Percentiles rank a stretch among this genome's conserved stretches.
These are phyloP conservation scores for Pantherophis guttatus DNA, from an alignment of 2,113 vertebrate species.

Conservation along the genomic window DNA sequence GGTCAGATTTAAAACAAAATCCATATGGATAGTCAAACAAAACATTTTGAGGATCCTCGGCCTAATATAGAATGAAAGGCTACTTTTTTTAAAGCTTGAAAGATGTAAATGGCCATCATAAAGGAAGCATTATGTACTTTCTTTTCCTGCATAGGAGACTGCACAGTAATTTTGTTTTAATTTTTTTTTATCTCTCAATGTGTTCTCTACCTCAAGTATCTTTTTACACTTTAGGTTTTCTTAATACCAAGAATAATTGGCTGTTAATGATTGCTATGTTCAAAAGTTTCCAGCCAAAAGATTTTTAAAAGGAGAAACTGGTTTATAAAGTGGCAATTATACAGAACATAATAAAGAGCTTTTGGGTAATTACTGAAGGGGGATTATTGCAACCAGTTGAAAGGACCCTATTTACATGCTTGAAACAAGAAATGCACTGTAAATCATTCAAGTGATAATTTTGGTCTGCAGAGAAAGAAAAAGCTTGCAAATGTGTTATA, in stretches of 20 bases:
- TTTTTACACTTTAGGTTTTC: background rate
- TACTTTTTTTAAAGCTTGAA: background rate
- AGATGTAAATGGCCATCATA: background rate
- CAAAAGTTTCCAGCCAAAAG: background rate
- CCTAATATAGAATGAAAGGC: background rate
- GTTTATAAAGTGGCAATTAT: constrained; percentile 13
- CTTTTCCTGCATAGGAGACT: background rate
- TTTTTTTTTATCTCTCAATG: background rate
- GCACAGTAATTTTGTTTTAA: background rate
- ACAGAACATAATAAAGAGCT: background rate
- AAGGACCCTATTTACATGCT: constrained; percentile 7
- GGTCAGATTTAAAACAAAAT: background rate
- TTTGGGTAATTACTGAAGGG: background rate
- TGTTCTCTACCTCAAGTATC: background rate
- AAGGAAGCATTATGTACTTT: background rate
- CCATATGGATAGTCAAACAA: background rate
- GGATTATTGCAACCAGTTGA: constrained; percentile 18
- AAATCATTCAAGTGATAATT: constrained; percentile 22
- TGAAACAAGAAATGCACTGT: constrained; percentile 25
- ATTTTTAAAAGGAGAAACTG: background rate
- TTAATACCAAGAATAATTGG: background rate
- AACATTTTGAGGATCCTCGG: background rate
- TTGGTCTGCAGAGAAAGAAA: background rate
- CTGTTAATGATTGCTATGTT: background rate
- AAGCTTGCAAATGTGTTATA: background rate